Evolutionary conservation across 2,113 vertebrate species (phyloP).

Genomic region (Archocentrus centrarchus): DNA sequence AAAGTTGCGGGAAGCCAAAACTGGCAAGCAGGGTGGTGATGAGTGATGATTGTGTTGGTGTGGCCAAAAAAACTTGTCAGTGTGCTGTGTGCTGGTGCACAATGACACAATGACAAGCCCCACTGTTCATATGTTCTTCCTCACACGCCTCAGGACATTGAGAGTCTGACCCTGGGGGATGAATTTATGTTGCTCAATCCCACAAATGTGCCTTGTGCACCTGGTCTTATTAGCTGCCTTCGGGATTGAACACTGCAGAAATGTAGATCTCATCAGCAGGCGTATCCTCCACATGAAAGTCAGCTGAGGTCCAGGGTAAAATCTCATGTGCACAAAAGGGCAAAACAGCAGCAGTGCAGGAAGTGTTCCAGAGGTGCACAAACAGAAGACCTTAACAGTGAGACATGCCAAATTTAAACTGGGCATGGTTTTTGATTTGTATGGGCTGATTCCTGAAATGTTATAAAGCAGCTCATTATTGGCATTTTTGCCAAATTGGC

Average conservation of each 20-base stretch:
- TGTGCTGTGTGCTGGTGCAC: neutral
- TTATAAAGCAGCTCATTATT: neutral
- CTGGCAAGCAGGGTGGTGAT: neutral
- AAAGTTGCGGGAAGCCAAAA: neutral
- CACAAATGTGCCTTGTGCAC: neutral
- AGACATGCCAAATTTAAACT: neutral
- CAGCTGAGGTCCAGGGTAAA: neutral
- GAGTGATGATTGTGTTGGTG: neutral
- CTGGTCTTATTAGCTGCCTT: neutral
- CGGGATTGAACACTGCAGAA: constrained; percentile 4
- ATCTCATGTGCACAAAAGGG: constrained; percentile 1
- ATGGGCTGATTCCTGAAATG: neutral
- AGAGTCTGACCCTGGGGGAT: neutral
- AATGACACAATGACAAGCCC: neutral
- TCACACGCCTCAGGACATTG: neutral
- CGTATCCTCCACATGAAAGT: neutral
- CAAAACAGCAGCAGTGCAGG: neutral
- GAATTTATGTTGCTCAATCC: neutral
- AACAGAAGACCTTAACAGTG: neutral
- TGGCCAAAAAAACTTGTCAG: neutral
- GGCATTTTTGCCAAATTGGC: neutral
- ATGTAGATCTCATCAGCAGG: neutral
- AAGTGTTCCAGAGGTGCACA: neutral
- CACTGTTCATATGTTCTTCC: neutral
- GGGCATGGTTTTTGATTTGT: neutral